A percentile compares a stretch with the other conserved stretches of the same genome.
These are phyloP conservation scores for Ormyrus thymus DNA, from an alignment of 2,888 invertebrate species.

Conservation along the genomic window DNA sequence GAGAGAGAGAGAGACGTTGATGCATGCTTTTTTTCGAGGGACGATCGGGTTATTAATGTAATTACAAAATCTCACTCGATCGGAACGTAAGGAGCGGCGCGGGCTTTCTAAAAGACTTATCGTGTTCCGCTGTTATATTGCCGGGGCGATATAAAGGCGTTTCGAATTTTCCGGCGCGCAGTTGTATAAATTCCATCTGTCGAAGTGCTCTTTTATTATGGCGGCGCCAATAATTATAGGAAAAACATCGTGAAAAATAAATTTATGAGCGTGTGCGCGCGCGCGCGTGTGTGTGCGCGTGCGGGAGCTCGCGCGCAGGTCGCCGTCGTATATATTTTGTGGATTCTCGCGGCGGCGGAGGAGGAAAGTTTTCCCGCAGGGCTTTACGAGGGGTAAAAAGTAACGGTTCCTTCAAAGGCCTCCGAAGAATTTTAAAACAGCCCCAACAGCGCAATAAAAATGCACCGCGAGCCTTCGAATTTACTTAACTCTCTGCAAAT, in stretches of 20 bases:
- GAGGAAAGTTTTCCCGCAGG: conserved; percentile 25
- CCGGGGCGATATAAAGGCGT: too few relatives aligned
- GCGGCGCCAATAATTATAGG: conserved; percentile 23
- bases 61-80: too few relatives aligned
- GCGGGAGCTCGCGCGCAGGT: too few relatives aligned
- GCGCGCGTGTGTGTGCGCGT: too few relatives aligned
- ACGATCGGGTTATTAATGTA: too few relatives aligned
- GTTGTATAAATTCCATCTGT: conserved; percentile 8
- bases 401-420: conserved; percentile 43
- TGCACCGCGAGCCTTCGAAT: conserved; percentile 43
- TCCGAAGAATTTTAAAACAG: conserved; percentile 47
- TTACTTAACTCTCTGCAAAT: conserved; percentile 40
- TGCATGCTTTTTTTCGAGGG: background rate
- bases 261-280: background rate
- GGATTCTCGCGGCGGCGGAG: conserved; percentile 1
- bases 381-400: conserved; percentile 44
- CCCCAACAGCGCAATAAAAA: conserved; percentile 38
- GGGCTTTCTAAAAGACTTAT: too few relatives aligned
- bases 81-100: too few relatives aligned
- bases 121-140: too few relatives aligned
- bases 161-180: background rate
- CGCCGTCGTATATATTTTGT: conserved; percentile 1
- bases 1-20: background rate
- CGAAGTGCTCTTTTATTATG: background rate
- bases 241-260: conserved; percentile 28